Percentiles rank a stretch among this genome's conserved stretches.
Evolutionary conservation across 2,113 vertebrate species (phyloP).

Genomic region (Nansenia antarctica): DNA sequence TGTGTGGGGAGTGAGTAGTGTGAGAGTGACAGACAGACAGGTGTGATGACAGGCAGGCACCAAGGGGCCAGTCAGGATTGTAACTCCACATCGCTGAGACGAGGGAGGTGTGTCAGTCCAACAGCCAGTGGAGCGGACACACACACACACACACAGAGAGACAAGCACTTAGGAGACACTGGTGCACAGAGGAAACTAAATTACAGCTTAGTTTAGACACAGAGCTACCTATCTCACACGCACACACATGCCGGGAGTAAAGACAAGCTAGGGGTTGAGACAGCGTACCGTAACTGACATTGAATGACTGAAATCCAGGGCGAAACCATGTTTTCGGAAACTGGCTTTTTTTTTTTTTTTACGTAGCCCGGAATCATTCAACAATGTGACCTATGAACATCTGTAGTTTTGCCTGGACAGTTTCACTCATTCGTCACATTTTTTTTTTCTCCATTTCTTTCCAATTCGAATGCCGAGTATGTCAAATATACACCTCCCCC

Average conservation of each 20-base stretch:
- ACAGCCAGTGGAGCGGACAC: conserved; percentile 69
- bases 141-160: conserved; percentile 58
- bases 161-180: conserved; percentile 58
- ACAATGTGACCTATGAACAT: no score
- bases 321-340: neutral
- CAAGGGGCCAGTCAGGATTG: conserved; percentile 65
- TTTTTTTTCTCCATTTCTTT: no score
- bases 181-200: conserved; percentile 64
- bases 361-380: no score
- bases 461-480: no score
- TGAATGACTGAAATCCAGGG: neutral
- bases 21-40: conserved; percentile 64
- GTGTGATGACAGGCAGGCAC: conserved; percentile 72
- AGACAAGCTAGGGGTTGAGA: neutral
- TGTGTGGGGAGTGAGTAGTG: conserved; percentile 60
- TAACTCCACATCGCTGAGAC: conserved; percentile 69
- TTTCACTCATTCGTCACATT: no score
- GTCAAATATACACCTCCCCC: no score
- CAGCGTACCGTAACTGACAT: neutral
- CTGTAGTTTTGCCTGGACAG: no score
- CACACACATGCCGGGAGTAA: neutral
- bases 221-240: neutral
- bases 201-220: neutral
- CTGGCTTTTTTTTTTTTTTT: no score
- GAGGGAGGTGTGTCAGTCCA: conserved; percentile 73